Evolutionary conservation across 2,797 vertebrate genomes (phyloP), one percentile per base, ranked within the genome.

Genomic region (Muraenolepis orangiensis): DNA sequence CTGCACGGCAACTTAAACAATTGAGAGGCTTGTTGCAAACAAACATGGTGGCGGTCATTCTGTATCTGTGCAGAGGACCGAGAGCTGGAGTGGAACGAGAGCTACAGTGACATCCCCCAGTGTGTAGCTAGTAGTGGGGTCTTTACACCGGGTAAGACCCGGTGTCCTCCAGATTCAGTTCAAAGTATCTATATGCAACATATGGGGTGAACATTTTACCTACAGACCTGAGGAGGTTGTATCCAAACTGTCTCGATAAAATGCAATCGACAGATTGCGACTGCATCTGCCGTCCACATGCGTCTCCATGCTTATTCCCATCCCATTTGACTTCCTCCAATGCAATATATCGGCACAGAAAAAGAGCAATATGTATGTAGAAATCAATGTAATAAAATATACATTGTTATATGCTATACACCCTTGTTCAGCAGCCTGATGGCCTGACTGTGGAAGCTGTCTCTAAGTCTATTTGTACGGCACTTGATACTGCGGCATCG

Each of bases 1-100:
- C 75, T 28, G 28, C 66, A 67, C 32, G 80, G 79, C 74, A 74
- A 73, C 69, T 81, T 71, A 78, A 83, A 75, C 38, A 16, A 61
- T 32, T 0, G 51, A 81, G 42, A 71, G 34, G 70, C 31, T 78
- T 42, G 28, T 16, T 64, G 72, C 75, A 69, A 66, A 69, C n/a
- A 69, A 23, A 66, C 28, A 70, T 70, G 64, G 75, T 6, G 36
- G 36, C 12, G 10, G 38, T 14, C 20, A 12, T 18, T 3, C 12
- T 12, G 4, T 68, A 1, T 66, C 61, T 18, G 29, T 69, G 30
- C 57, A 64, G n/a, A 26, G 11, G 51, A 10, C 18, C 51, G 23
- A 11, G 20, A 12, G 23, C n/a, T 3, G 13, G 57, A 26, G 57
- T 26, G 26, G 57, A 23, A n/a, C 57, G 2, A 26, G 57, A 26